Base-by-base conservation (phyloP, 2,113 vertebrate genomes). In the Hemichromis elongatus region DNA sequence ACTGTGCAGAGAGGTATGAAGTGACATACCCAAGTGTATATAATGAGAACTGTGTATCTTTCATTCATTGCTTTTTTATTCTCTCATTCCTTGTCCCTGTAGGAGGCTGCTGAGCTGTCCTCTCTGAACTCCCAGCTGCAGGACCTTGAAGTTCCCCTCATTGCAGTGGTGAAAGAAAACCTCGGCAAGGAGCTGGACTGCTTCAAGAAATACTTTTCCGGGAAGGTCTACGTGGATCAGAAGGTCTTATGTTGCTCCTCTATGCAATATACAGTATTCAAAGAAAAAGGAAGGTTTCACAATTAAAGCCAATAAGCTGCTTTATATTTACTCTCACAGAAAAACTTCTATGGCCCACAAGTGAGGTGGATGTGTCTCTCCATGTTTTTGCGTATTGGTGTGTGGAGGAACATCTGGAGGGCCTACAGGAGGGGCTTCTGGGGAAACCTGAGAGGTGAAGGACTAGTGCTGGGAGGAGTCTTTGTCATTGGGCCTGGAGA, bases 61-160 rank as follows among this genome's bases (percentile, higher is more conserved):
- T 57, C 5, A 61, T 26, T 54, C 26, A 24, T 81, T 81, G 7
- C 50, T 35, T 57, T 57, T n/a, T 54, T 3, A 26, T 79, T 56
- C 5, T 33, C 33, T n/a, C 5, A 82, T 19, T 55, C 19, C 77
- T 79, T 80, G 5, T 86, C 16, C 75, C 13, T 83, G 14, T 42
- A 99, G 97, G 99, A 99, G 92, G 98, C 98, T 75, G 86, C 97
- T n/a, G 97, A 97, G 95, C 96, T 99, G 84, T 99, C 98, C 94
- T 97, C 97, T 96, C 96, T 99, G 88, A 97, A 97, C 91, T 95
- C 98, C 90, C 96, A 96, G 94, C 95, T 99, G 52, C 97, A 97
- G 8, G 94, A 97, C 93, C 95, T 98, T 55, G 97, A 97, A 9
- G 92, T 99, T 84, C 97, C 98, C 84, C 96, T 99, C 86, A 96